phyloP scores from a whole-genome alignment of 2,797 vertebrate genomes.

The Alauda arvensis region DNA sequence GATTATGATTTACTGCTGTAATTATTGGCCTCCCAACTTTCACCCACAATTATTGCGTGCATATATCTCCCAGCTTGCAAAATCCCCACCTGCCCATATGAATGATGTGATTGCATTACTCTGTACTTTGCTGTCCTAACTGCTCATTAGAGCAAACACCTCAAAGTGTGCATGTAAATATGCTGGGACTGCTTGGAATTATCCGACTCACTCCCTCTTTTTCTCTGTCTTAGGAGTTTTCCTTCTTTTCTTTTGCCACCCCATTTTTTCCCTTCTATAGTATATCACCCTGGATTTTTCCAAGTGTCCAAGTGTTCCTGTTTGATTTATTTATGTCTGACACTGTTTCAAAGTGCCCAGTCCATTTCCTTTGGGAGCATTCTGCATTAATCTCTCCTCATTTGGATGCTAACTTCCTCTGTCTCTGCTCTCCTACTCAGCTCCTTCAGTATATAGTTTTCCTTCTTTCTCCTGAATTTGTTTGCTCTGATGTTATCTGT shows the following conservation, averaged over 20 bases:
- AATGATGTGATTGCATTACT: conserved; percentile 29
- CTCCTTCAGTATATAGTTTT: background rate
- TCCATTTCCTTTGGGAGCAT: conserved; percentile 29
- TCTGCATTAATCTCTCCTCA: conserved; percentile 25
- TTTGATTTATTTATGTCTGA: conserved; percentile 41
- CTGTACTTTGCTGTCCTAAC: background rate
- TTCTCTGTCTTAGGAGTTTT: background rate
- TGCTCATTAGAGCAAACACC: conserved; percentile 35
- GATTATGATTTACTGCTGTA: conserved; percentile 55
- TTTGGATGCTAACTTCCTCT: conserved; percentile 31
- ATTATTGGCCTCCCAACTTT: conserved; percentile 48
- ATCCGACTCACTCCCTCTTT: background rate
- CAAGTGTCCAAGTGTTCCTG: conserved; percentile 20
- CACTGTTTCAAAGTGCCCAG: conserved; percentile 14
- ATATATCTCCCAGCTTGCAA: conserved; percentile 39
- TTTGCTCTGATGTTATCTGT: background rate
- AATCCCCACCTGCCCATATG: conserved; percentile 28
- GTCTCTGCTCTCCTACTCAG: background rate
- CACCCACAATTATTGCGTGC: conserved; percentile 36
- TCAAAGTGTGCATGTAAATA: conserved; percentile 30
- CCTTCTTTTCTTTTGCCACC: background rate
- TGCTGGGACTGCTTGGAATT: background rate
- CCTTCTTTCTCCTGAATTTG: background rate
- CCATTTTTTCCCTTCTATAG: conserved; percentile 1
- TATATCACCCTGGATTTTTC: conserved; percentile 7